Conservation (phyloP, 2,113 vertebrate species). For the Hirundichthys speculiger region DNA sequence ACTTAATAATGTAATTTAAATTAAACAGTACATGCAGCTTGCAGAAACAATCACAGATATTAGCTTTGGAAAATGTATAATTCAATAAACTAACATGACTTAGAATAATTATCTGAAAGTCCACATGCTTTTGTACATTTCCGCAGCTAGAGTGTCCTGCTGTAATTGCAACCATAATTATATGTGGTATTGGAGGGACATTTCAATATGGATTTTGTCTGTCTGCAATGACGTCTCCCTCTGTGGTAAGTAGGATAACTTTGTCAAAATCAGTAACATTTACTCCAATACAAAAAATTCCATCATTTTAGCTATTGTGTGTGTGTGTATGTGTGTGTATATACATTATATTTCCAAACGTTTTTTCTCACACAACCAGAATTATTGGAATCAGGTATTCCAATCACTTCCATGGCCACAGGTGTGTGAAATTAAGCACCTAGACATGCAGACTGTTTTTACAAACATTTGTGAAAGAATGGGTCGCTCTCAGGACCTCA, state of each 20-base stretch:
- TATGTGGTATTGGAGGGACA: slow-evolving; percentile 81
- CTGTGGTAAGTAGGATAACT: too few species aligned
- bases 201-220: slow-evolving; percentile 86
- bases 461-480: too few species aligned
- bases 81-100: background rate
- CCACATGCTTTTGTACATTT: slow-evolving; percentile 12
- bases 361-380: too few species aligned
- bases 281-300: too few species aligned
- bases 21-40: background rate
- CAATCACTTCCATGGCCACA: too few species aligned
- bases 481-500: too few species aligned
- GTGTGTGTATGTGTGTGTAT: background rate
- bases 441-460: too few species aligned
- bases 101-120: background rate
- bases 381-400: too few species aligned
- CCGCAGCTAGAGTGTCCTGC: slow-evolving; percentile 69
- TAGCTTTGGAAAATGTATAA: too few species aligned
- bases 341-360: background rate
- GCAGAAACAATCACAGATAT: background rate
- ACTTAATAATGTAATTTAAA: too few species aligned
- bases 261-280: slow-evolving; percentile 48
- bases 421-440: too few species aligned
- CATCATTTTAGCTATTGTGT: too few species aligned
- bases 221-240: slow-evolving; percentile 84
- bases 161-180: slow-evolving; percentile 67